phyloP scores from a whole-genome alignment of 2,888 invertebrate species.

The Parapristionchus giblindavisi region DNA sequence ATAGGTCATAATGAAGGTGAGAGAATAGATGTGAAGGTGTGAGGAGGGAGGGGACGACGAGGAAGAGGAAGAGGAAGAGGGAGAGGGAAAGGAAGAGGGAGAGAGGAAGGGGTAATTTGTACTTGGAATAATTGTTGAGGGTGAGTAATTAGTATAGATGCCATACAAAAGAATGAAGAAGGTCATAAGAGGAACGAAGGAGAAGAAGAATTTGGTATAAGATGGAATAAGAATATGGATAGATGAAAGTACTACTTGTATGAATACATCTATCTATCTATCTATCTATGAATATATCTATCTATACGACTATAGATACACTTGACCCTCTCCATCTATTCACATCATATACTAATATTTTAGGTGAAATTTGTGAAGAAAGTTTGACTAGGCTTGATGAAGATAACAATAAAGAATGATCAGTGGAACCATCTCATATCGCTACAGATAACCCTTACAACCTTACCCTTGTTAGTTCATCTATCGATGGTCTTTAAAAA shows the following conservation, averaged over 20 bases:
- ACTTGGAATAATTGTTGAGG: constrained; percentile 20
- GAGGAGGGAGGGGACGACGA: background rate
- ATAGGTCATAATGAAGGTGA: constrained; percentile 27
- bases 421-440: too few relatives aligned
- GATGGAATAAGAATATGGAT: background rate
- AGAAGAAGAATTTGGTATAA: background rate
- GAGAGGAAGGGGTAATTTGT: constrained; percentile 2
- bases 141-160: constrained; percentile 29
- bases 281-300: background rate
- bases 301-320: background rate
- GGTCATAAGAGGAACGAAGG: constrained; percentile 2
- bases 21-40: background rate
- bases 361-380: too few relatives aligned
- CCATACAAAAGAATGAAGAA: constrained; percentile 7
- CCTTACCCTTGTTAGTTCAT: too few relatives aligned
- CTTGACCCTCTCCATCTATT: constrained; percentile 7
- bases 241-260: too few relatives aligned
- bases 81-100: constrained; percentile 27
- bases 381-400: too few relatives aligned
- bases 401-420: too few relatives aligned
- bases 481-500: background rate
- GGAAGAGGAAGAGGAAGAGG: background rate
- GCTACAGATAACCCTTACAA: too few relatives aligned
- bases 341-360: too few relatives aligned
- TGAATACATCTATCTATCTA: too few relatives aligned